Percentiles rank a stretch among this genome's conserved stretches.
phyloP scores from a whole-genome alignment of 2,888 invertebrate species.

The Limnephilus lunatus region DNA sequence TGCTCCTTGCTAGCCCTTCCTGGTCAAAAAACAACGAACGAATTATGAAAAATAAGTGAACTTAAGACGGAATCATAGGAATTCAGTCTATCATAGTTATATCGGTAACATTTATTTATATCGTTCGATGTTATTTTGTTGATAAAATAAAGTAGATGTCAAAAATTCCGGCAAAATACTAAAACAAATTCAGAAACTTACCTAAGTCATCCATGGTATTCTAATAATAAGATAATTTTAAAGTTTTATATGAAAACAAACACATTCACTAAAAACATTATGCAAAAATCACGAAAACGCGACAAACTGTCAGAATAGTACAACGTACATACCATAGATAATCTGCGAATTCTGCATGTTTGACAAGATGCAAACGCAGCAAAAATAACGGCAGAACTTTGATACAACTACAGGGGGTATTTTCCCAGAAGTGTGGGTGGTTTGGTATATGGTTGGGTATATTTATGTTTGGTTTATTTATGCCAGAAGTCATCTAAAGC shows the following conservation, averaged over 20 bases:
- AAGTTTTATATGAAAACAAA: slow-evolving; percentile 21
- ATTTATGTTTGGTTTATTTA: too few species aligned
- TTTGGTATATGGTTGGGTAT: too few species aligned
- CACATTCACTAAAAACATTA: slow-evolving; percentile 23
- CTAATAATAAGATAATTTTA: slow-evolving; percentile 5
- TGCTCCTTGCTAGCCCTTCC: neutral
- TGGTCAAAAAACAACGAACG: neutral
- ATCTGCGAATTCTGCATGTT: neutral
- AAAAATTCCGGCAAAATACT: neutral
- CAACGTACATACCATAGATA: slow-evolving; percentile 11
- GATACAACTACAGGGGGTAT: neutral
- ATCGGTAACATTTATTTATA: slow-evolving; percentile 10
- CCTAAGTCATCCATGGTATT: slow-evolving; percentile 76
- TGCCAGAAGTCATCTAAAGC: neutral
- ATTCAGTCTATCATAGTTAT: neutral
- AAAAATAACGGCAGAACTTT: neutral
- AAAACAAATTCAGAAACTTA: slow-evolving; percentile 68
- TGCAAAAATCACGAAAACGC: slow-evolving; percentile 22
- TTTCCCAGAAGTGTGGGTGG: too few species aligned
- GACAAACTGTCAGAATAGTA: slow-evolving; percentile 40
- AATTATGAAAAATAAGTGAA: neutral
- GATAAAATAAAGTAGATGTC: neutral
- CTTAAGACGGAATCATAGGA: neutral
- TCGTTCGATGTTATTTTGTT: neutral
- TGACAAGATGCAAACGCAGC: neutral